These are phyloP conservation scores for Anthopleura xanthogrammica DNA, from an alignment of 92 coral and sea anemone species.

Conservation along the genomic window DNA sequence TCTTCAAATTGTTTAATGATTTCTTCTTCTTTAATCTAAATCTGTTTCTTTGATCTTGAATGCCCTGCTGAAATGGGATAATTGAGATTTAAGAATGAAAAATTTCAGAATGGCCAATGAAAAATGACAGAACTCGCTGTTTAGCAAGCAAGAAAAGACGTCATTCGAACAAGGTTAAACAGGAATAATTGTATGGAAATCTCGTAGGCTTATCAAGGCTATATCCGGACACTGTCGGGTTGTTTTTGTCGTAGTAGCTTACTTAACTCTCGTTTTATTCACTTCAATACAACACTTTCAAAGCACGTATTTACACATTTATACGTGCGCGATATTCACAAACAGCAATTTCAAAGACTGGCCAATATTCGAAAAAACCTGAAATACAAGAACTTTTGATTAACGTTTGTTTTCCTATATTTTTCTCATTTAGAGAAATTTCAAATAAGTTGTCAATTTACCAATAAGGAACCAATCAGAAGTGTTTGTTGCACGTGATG, in stretches of 20 bases:
- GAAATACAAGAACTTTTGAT: not conserved
- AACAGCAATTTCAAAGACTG: no score
- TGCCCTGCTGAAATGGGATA: not conserved
- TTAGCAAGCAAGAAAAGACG: not conserved
- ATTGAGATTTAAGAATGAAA: not conserved
- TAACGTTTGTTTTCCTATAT: not conserved
- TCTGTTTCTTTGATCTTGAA: not conserved
- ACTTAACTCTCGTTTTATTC: not conserved
- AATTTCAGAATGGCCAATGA: not conserved
- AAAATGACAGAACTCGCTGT: no score
- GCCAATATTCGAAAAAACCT: not conserved
- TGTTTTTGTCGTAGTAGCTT: not conserved
- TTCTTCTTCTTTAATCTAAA: not conserved
- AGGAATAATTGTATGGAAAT: not conserved
- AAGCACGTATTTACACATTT: not conserved
- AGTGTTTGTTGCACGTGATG: not conserved
- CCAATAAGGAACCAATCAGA: not conserved
- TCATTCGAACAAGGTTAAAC: not conserved
- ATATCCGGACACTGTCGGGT: not conserved
- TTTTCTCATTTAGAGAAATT: not conserved
- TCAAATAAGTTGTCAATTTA: not conserved
- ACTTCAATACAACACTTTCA: not conserved
- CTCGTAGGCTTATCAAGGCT: not conserved
- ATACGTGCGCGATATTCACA: not conserved
- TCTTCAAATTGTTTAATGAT: not conserved